Evolutionary conservation across 2,113 vertebrate genomes (phyloP).

Genomic region (Rhodinocichla rosea): DNA sequence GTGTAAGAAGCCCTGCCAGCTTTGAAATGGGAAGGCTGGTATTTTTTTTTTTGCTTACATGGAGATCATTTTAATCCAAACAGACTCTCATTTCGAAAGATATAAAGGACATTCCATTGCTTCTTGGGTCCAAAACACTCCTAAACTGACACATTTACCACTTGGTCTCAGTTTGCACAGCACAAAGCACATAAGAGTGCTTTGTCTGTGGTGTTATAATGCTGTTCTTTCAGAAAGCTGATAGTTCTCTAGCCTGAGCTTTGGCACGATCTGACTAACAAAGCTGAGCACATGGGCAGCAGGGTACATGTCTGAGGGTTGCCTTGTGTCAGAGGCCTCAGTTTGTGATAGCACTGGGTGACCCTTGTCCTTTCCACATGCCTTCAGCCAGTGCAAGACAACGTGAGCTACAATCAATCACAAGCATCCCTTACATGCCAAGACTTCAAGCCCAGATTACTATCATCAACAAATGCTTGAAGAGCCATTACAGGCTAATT

Average conservation of each 20-base stretch:
- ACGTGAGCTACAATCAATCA: slow-evolving; percentile 1
- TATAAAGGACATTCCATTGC: slow-evolving; percentile 53
- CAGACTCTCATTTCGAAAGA: slow-evolving; percentile 49
- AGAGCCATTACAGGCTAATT: slow-evolving; percentile 34
- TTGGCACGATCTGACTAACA: background rate
- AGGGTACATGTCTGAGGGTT: background rate
- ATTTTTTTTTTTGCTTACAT: slow-evolving; percentile 54
- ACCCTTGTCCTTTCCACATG: background rate
- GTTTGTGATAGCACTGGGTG: slow-evolving; percentile 33
- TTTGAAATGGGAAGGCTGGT: slow-evolving; percentile 45
- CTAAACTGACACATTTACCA: slow-evolving; percentile 43
- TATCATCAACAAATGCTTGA: slow-evolving; percentile 31
- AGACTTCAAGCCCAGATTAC: slow-evolving; percentile 28
- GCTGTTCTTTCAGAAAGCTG: slow-evolving; percentile 45
- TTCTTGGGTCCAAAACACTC: slow-evolving; percentile 26
- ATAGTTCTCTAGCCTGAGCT: slow-evolving; percentile 7
- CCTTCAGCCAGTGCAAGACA: background rate
- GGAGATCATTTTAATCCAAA: slow-evolving; percentile 58
- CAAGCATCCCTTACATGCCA: slow-evolving; percentile 38
- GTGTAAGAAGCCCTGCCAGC: slow-evolving; percentile 43
- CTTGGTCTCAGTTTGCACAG: slow-evolving; percentile 43
- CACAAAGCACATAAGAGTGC: slow-evolving; percentile 49
- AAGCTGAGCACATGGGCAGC: background rate
- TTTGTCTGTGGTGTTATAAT: slow-evolving; percentile 47
- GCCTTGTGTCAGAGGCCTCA: slow-evolving; percentile 15